These are phyloP conservation scores for Drosophila multiciliata DNA, from an alignment of 2,888 invertebrate species.

Conservation along the genomic window DNA sequence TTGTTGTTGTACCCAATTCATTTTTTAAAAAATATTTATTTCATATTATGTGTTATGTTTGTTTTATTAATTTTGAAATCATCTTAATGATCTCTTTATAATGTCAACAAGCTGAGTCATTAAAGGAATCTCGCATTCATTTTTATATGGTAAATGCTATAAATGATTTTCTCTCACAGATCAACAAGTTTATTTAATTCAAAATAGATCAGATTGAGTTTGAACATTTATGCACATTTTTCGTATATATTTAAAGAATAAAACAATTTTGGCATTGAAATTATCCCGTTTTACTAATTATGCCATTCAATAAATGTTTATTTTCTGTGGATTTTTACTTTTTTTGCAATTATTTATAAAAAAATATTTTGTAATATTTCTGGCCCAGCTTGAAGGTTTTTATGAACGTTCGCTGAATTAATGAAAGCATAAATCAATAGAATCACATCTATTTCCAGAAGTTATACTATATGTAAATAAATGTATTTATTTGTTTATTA, in stretches of 20 bases:
- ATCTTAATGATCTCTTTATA: background rate
- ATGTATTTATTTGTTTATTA: background rate
- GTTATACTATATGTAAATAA: background rate
- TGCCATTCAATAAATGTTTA: background rate
- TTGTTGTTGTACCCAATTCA: background rate
- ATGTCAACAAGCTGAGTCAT: background rate
- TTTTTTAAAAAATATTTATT: background rate
- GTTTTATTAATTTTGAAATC: background rate
- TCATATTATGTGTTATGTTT: background rate
- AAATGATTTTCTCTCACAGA: background rate
- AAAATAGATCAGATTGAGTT: background rate
- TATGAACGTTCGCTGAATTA: background rate
- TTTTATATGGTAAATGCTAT: background rate
- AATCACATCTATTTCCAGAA: background rate
- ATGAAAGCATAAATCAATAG: conserved; percentile 3
- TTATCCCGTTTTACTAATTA: background rate
- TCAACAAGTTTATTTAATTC: background rate
- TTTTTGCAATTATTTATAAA: background rate
- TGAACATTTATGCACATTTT: background rate
- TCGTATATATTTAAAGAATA: background rate
- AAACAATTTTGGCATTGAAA: background rate
- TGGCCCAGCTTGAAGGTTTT: background rate
- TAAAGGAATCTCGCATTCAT: background rate
- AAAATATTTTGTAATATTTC: background rate
- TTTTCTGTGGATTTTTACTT: background rate